Evolutionary conservation across 35 echinoderm and acorn worm genomes (phyloP), one percentile per base, ranked within the genome.

Genomic region (Stichopus chloronotus): DNA sequence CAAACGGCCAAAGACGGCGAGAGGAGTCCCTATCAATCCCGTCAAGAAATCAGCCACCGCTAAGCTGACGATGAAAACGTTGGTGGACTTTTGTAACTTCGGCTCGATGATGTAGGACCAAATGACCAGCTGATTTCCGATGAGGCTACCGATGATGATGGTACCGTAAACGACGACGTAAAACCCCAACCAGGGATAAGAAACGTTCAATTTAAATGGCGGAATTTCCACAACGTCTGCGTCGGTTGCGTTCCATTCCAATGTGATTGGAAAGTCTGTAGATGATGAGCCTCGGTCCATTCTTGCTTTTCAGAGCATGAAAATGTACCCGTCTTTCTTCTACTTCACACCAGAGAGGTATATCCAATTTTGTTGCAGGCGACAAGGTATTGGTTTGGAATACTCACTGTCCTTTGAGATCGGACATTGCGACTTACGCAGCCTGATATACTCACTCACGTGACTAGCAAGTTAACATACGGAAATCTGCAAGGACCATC

Each of bases 61-160:
- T 43, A 91, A 91, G 53, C 90, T 91, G 52, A 79, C 76, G 6
- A 91, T 91, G 74, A 79, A 79, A 19, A 91, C 19, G 53, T 91
- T 91, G 12, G 69, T 91, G 8, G 90, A 72, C 23, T 56, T 56
- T 2, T 72, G 72, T 57, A 91, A 72, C 52, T 79, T 91, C 17
- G 90, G 90, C 16, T 91, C 90, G 68, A 91, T 55, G 6, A 79
- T 59, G 53, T 78, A 91, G 4, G 90, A 91, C 56, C 76, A 78
- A 57, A 91, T 91, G 4, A 91, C 90, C 52, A 91, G 72, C 56
- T 24, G 69, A 72, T 91, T 91, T 7, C 90, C 90, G n/a, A 77
- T 5, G 3, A 91, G 8, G 24, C 52, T 65, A 22, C 72, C 55
- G 25, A 91, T 5, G 23, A 79, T 57, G 8, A 91, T 91, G 9